These are phyloP conservation scores for Diorhabda sublineata DNA, from an alignment of 1,140 invertebrate species.

Conservation along the genomic window DNA sequence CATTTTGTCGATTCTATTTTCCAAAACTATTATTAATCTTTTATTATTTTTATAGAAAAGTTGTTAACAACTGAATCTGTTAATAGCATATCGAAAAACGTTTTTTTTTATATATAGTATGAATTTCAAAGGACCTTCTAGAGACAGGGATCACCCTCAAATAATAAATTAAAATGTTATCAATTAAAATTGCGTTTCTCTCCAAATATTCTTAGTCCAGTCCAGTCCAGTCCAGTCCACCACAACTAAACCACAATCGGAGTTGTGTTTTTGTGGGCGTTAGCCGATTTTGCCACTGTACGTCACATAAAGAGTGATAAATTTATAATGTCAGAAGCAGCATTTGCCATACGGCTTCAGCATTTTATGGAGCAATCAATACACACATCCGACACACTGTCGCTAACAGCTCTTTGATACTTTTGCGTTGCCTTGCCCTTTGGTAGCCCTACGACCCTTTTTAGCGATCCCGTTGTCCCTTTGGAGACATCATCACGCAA, in stretches of 20 bases:
- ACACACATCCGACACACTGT: constrained; percentile 28
- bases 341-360: constrained; percentile 18
- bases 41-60: too few relatives aligned
- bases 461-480: background rate
- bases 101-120: too few relatives aligned
- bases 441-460: constrained; percentile 1
- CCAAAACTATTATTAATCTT: too few relatives aligned
- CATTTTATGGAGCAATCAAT: constrained; percentile 34
- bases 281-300: background rate
- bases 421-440: constrained; percentile 2
- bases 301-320: constrained; percentile 30
- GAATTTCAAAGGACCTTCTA: too few relatives aligned
- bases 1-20: too few relatives aligned
- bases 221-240: background rate
- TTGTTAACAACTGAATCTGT: too few relatives aligned
- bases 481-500: background rate
- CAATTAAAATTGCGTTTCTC: too few relatives aligned
- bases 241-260: background rate
- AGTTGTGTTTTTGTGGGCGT: constrained; percentile 6
- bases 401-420: constrained; percentile 23
- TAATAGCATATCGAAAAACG: too few relatives aligned
- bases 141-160: too few relatives aligned
- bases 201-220: too few relatives aligned
- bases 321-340: constrained; percentile 28
- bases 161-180: too few relatives aligned